These are phyloP conservation scores for Tangara arthus DNA, from an alignment of 2,797 vertebrate genomes.

Conservation along the genomic window DNA sequence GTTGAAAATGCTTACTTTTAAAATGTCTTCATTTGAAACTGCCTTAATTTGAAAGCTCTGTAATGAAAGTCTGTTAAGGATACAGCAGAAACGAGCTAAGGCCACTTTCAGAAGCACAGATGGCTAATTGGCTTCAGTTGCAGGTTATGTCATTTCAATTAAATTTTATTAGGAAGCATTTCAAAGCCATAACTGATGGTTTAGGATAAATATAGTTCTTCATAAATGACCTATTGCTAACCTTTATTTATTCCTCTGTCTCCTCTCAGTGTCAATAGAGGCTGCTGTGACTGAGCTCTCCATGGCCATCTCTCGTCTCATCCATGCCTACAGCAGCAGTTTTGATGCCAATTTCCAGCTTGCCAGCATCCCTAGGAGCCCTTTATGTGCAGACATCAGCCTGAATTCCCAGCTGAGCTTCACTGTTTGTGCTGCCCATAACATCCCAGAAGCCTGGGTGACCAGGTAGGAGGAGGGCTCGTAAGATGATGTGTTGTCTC, in stretches of 20 bases:
- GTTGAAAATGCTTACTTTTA: constrained; percentile 25
- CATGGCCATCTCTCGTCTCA: constrained; percentile 43
- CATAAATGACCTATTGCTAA: constrained; percentile 18
- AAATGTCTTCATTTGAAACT: constrained; percentile 24
- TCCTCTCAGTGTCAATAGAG: not conserved
- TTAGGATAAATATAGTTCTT: constrained; percentile 37
- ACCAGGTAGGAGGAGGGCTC: constrained; percentile 52
- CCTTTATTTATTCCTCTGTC: constrained; percentile 18
- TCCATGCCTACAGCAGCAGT: constrained; percentile 55
- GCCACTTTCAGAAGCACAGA: constrained; percentile 39
- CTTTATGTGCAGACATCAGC: not conserved
- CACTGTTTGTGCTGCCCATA: constrained; percentile 69
- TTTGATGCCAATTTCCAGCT: constrained; percentile 69
- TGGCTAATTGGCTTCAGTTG: constrained; percentile 66
- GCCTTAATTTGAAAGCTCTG: not conserved
- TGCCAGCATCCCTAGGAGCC: not conserved
- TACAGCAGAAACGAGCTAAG: constrained; percentile 18
- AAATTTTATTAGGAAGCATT: constrained; percentile 62
- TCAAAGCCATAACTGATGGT: constrained; percentile 42
- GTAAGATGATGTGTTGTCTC: not conserved
- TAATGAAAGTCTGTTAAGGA: constrained; percentile 26
- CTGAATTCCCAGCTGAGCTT: constrained; percentile 63
- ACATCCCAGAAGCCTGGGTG: constrained; percentile 71
- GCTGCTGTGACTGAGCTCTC: constrained; percentile 47
- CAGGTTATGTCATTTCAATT: constrained; percentile 65